Base-by-base conservation (phyloP, 2,113 vertebrate genomes). In the Poeciliopsis occidentalis region DNA sequence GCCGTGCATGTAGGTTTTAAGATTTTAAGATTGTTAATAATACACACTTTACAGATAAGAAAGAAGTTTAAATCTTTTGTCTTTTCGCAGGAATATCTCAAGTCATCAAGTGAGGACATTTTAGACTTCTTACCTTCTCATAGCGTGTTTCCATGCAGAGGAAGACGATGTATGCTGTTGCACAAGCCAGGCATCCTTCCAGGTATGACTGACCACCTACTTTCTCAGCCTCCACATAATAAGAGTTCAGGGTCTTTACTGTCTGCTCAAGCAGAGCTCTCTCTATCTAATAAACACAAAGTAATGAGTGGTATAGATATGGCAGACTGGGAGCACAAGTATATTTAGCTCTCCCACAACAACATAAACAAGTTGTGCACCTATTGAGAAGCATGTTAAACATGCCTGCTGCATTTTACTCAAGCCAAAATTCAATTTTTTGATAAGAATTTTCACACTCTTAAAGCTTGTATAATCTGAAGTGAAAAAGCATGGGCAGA, bases 141-240 rank as follows among this genome's bases (percentile, higher is more conserved):
- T 99, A 99, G 84, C 97, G 97, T 0, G 98, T 99, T 93, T 99
- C 98, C 96, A 99, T 97, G 95, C 98, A 99, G 76, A 99, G 96
- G 86, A 99, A 99, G 92, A 98, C 96, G 90, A 99, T 95, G 81
- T 99, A 99, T 69, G 97, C 98, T 0, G 98, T 99, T 64, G 96
- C 95, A 22, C 98, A 99, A 62, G 97, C 98, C 87, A 99, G 91
- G 76, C 97, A 99, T 79, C 98, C 97, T 87, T 99, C 98, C 15
- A 99, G 92, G 90, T 99, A 99, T 0, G 98, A 98, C 89, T 97
- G 97, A 78, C 97, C 96, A 60, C 98, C 97, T 0, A 99, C 98
- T 92, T 98, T 99, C 94, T 99, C 98, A 0, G 98, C 98, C 86
- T 99, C 98, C 0, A 95, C 93, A 0, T 99, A 99, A 82, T 95